Evolutionary conservation across 2,113 vertebrate genomes (phyloP), one percentile per base, ranked within the genome.

Genomic region (Trochalopteron elliotii): DNA sequence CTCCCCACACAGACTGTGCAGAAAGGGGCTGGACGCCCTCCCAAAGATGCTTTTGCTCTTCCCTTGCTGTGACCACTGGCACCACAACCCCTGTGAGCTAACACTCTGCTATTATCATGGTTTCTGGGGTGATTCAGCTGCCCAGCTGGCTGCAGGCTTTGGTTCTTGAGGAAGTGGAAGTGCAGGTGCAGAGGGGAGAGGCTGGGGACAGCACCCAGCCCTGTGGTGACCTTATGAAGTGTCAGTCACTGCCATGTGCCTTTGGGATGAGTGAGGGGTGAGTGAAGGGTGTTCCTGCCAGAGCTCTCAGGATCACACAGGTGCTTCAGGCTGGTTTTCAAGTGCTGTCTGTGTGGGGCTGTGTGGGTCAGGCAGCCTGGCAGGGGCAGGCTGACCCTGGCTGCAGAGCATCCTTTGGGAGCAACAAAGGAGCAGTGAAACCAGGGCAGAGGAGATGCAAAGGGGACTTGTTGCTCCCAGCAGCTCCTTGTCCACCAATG

Each of bases 141-240:
- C 40, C 87, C 81, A 75, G 74, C 89, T 67, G 87, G 42, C 63
- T 92, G 84, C 83, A 92, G 81, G n/a, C 21, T 79, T 55, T 63
- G 74, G 4, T 45, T 31, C 37, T 50, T 8, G 28, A n/a, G 27
- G 40, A n/a, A 8, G 14, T 37, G 25, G 15, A 2, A 4, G 28
- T 44, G 76, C 17, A 15, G 8, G 70, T 35, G 85, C 37, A 55
- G 60, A 33, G 74, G 22, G 37, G 49, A n/a, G 56, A 60, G 44
- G 25, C 3, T 50, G 59, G 85, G 89, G 60, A 53, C 1, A 0
- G n/a, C n/a, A n/a, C n/a, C n/a, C n/a, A n/a, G 47, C 55, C 68
- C 75, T 30, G 55, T 0, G 0, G 74, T 49, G 87, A 57, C 78
- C 39, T 37, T 0, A 27, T 2, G 24, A 63, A 3, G 33, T 57